These are phyloP conservation scores for Phalloptychus januarius DNA, from an alignment of 2,797 vertebrate genomes.

Conservation along the genomic window DNA sequence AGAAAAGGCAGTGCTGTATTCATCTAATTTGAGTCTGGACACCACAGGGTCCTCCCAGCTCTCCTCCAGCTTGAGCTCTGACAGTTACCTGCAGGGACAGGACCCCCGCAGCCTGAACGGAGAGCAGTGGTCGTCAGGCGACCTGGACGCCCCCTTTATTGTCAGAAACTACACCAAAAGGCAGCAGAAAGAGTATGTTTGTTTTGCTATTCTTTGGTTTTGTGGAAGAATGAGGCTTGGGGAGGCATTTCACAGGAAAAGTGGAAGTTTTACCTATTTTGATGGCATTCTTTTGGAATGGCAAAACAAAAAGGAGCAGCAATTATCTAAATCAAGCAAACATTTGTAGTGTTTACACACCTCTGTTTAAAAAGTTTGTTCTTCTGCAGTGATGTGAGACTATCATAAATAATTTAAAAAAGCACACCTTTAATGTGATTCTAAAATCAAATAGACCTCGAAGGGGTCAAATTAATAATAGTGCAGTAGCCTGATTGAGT, in stretches of 20 bases:
- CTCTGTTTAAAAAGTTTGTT: not conserved
- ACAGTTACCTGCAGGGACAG: conserved; percentile 81
- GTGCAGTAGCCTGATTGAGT: not conserved
- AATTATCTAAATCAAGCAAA: not conserved
- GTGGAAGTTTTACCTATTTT: not conserved
- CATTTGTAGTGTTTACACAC: not conserved
- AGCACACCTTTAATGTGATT: not conserved
- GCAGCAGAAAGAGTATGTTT: conserved; percentile 85
- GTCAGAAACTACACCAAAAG: conserved; percentile 64
- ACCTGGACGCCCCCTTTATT: conserved; percentile 69
- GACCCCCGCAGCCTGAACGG: conserved; percentile 78
- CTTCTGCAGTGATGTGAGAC: too few species aligned
- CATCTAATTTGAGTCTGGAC: conserved; percentile 90
- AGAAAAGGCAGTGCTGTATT: conserved; percentile 73
- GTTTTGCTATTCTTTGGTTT: not conserved
- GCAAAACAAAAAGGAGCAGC: not conserved
- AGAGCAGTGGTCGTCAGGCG: conserved; percentile 81
- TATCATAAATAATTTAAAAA: not conserved
- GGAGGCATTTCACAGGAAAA: not conserved
- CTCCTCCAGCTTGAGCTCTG: conserved; percentile 92
- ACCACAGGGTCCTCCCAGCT: conserved; percentile 91
- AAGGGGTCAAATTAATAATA: not conserved
- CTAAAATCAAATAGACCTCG: not conserved
- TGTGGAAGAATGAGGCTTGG: not conserved
- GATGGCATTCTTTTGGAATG: not conserved